Evolutionary conservation across 2,888 invertebrate species (phyloP), one percentile per base, ranked within the genome.

Genomic region (Netelia fuscicornis): DNA sequence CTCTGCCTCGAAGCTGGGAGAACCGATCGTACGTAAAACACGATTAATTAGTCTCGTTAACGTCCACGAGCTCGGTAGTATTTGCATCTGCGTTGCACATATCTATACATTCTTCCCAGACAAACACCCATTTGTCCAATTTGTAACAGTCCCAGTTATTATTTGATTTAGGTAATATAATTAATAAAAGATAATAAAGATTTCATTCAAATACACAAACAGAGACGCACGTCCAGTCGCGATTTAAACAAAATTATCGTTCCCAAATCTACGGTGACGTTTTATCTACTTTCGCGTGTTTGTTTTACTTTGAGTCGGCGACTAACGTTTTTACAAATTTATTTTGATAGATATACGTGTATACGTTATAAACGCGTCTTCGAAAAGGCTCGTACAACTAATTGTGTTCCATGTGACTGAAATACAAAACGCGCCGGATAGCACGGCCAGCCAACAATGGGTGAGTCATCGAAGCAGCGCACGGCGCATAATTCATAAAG

Each of bases 101-200:
- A 62, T 25, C 62, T 30, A 76, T 58, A 76, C 54, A 70, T 60
- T 84, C 77, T 81, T 84, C 81, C 52, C 84, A 84, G 77, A 71
- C 20, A 76, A 84, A 68, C 52, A n/a, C n/a, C 67, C 75, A 70
- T 84, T 81, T 77, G 62, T 42, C 81, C 81, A 44, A 81, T 92
- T 92, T 91, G 90, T 91, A 92, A 84, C 90, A 90, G 87, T 90
- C 90, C 89, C 88, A 88, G 91, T 90, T 90, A 90, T 90, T 91
- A 91, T 92, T 92, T 90, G 91, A 89, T 91, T 90, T 89, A 89
- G 90, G 89, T 89, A 85, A 81, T 86, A 90, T 90, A 88, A 86
- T 85, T 91, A 8, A 90, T 48, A 48, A 81, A 56, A 78, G 86
- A 90, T 90, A 92, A 92, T 92, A 92, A 92, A 92, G 89, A 91